Base-by-base conservation (phyloP, 2,888 invertebrate genomes). In the Tenthredo notha region DNA sequence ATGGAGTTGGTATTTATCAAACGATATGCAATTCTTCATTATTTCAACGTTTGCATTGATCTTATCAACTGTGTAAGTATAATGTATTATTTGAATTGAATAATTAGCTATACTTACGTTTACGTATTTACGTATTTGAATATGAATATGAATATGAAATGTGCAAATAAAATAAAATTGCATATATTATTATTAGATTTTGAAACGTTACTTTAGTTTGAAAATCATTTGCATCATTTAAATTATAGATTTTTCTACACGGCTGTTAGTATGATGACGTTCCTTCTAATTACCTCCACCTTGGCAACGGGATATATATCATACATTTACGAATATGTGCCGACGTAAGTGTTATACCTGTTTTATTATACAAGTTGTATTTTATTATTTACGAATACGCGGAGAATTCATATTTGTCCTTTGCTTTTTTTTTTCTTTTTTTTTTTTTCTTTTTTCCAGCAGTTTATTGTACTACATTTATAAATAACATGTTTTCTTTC, bases 1-100 rank as follows among this genome's bases (percentile, higher is more conserved):
- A 21, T 94, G 94, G 94, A 94, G 94, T 72, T 94, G 94, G 94
- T 94, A 94, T 86, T 88, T 94, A 33, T 93, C 94, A 40, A 91
- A 92, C 29, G 94, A 94, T 87, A 94, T 94, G 91, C 94, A 94
- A 87, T 94, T 94, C 86, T 94, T 94, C 87, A 84, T 91, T 5
- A 91, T 94, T 78, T 91, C 91, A 67, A 88, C 91, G 0, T 89
- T 94, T 65, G 86, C 94, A 47, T 86, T 94, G 4, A 89, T 94
- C 58, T 85, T 94, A n/a, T 94, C 94, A 2, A 91, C 93, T 43
- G 89, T 91, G 94, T 94, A 90, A 94, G 93, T 91, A 54, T 47
- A 37, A 78, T 54, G 21, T 4, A 84, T 43, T n/a, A 77, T 77
- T 77, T 77, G 43, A 25, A 43, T 47, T 47, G 40, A 75, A 75